phyloP scores from a whole-genome alignment of 2,797 vertebrate species.

The Oreortyx pictus region DNA sequence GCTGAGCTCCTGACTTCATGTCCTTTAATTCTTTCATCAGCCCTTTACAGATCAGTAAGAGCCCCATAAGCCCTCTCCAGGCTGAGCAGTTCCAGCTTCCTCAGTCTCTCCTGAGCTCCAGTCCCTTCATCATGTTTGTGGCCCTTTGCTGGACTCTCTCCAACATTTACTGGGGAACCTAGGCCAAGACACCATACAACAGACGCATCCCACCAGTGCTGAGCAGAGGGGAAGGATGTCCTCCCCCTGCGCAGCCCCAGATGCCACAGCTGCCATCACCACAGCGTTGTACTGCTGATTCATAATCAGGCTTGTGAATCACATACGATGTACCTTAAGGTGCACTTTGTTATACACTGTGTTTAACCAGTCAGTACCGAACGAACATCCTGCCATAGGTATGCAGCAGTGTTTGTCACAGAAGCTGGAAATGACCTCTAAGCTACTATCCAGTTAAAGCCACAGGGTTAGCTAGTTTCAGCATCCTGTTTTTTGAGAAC shows the following conservation, averaged over 20 bases:
- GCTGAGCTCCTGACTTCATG: background rate
- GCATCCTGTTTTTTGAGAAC: background rate
- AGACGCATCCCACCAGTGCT: background rate
- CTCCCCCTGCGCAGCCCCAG: fast-evolving
- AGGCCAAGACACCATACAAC: background rate
- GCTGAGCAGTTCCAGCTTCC: background rate
- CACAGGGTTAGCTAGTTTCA: background rate
- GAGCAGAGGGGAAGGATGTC: background rate
- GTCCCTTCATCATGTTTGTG: background rate
- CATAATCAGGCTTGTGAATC: background rate
- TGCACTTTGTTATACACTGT: fast-evolving
- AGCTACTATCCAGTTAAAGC: background rate
- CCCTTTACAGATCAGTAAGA: background rate
- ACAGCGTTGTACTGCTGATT: background rate
- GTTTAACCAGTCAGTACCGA: background rate
- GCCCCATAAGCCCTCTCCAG: background rate
- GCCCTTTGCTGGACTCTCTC: background rate
- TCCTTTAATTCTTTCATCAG: background rate
- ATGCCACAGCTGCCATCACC: background rate
- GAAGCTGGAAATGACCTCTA: background rate
- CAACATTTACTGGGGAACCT: background rate
- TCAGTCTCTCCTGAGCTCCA: background rate
- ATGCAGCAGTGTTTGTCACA: background rate
- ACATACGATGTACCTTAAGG: fast-evolving
- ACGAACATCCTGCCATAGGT: background rate